Evolutionary conservation across 2,797 vertebrate species (phyloP).

Genomic region (Mionectes olivaceus): DNA sequence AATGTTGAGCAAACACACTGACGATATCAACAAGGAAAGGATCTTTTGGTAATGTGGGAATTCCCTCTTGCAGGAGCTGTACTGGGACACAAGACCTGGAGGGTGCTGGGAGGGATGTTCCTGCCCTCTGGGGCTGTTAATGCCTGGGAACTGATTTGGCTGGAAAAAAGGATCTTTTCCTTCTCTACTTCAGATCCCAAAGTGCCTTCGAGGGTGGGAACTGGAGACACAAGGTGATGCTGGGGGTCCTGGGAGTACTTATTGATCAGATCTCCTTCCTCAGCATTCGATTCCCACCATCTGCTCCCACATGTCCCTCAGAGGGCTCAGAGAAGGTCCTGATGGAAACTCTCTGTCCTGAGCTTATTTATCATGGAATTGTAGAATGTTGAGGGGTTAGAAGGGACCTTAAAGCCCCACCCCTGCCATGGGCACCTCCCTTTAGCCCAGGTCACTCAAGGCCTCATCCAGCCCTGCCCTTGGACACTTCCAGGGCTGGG

Average conservation of each 20-base stretch:
- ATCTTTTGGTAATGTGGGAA: background rate
- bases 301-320: background rate
- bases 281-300: fast-evolving
- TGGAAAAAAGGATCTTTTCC: background rate
- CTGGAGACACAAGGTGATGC: background rate
- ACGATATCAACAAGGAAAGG: background rate
- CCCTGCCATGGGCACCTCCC: background rate
- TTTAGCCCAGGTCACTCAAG: background rate
- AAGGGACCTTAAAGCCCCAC: background rate
- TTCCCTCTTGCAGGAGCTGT: background rate
- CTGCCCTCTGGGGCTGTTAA: background rate
- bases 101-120: background rate
- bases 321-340: fast-evolving
- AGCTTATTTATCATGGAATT: background rate
- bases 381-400: background rate
- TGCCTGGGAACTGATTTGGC: background rate
- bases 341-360: background rate
- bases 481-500: background rate
- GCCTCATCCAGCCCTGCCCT: background rate
- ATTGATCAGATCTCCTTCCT: background rate
- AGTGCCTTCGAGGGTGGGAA: background rate
- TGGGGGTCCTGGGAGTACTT: background rate
- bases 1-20: background rate
- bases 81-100: background rate
- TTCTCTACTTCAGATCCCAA: background rate